Base-by-base conservation (phyloP, 2,888 invertebrate species). In the Archips xylosteana region DNA sequence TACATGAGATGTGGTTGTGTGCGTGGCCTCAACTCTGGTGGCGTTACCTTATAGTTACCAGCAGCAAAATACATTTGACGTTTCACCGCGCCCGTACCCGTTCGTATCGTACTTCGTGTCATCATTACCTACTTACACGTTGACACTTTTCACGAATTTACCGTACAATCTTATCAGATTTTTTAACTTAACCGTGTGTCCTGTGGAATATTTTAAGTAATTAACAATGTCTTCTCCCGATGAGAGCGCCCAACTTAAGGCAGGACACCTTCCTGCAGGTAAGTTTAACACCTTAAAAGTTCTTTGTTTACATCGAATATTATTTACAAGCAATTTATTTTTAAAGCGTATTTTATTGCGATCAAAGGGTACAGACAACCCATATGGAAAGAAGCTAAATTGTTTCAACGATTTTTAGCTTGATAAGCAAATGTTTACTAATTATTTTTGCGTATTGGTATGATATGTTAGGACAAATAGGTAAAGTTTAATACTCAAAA, bases 181-280 rank as follows among this genome's bases (percentile, higher is more conserved):
- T 79, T 23, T 69, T 70, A 74, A 76, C 66, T 57, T 76, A 71
- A 69, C 65, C 65, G 70, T 76, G 76, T 71, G 76, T 80, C 78
- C 78, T 76, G 65, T 74, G 64, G 72, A 64, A 75, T 74, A 76
- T 73, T 63, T 60, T 39, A 61, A 73, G 51, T 75, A 61, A 74
- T 45, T 51, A 80, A 88, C 62, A 76, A 94, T 94, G 94, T 94
- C 94, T 78, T 90, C 94, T 10, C 82, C 89, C 47, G 94, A 94
- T 83, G 95, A 96, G 82, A 96, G 96, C 78, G 88, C 95, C 72
- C 96, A 97, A 89, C 95, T 97, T 54, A 97, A 98, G 87, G 98
- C 96, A 78, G 98, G 98, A 73, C 98, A 98, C 91, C 97, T 97
- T 79, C 98, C 98, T 83, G 98, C 98, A 95, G 97, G 98, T 98